Conservation (phyloP, 2,888 invertebrate species). For the Pyrrhia umbra region DNA sequence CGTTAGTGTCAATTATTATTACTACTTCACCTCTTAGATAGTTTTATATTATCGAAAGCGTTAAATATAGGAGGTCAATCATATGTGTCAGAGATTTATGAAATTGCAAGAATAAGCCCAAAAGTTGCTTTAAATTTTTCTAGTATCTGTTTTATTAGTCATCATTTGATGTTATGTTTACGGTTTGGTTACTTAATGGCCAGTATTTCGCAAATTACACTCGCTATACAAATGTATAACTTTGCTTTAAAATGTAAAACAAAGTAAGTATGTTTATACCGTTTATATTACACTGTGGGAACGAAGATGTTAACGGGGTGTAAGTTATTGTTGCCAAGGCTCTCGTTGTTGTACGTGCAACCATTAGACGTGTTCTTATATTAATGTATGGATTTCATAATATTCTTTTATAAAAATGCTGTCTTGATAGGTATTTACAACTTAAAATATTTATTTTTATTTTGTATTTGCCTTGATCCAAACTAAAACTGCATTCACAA, state of each 20-base stretch:
- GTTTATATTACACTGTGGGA: conserved; percentile 46
- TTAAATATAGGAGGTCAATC: too few relatives aligned
- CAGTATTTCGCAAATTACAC: conserved; percentile 8
- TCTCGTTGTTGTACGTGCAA: conserved; percentile 38
- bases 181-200: too few relatives aligned
- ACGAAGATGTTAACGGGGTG: conserved; percentile 56
- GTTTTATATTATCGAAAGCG: too few relatives aligned
- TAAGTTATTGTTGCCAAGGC: conserved; percentile 48
- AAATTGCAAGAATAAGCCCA: too few relatives aligned
- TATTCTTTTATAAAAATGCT: conserved; percentile 12
- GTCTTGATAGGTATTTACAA: not conserved
- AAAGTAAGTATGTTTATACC: conserved; percentile 57
- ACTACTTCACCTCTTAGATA: too few relatives aligned
- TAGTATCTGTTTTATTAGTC: not conserved
- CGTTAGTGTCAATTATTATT: too few relatives aligned
- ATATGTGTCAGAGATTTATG: too few relatives aligned
- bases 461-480: too few relatives aligned
- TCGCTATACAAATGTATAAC: conserved; percentile 40
- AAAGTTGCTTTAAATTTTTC: not conserved
- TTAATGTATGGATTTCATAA: conserved; percentile 45
- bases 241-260: conserved; percentile 54
- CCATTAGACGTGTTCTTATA: conserved; percentile 45
- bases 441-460: not conserved
- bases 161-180: too few relatives aligned
- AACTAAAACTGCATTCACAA: too few relatives aligned